phyloP scores from a whole-genome alignment of 2,797 vertebrate genomes.

The Streptopelia turtur region DNA sequence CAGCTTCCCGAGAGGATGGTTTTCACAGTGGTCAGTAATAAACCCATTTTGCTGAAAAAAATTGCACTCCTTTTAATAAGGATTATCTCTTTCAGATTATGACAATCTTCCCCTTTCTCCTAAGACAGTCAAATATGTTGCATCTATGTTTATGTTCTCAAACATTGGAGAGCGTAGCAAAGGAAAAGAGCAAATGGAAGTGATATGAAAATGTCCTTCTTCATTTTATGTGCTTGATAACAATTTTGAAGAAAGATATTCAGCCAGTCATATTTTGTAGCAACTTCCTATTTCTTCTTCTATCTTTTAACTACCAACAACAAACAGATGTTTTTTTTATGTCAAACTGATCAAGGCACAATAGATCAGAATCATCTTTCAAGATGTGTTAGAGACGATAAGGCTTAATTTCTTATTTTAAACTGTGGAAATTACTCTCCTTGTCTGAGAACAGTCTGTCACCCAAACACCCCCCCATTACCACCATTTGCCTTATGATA shows the following conservation, averaged over 20 bases:
- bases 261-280: not conserved
- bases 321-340: conserved; percentile 51
- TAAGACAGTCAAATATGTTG: not conserved
- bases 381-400: conserved; percentile 20
- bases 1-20: not conserved
- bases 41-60: not conserved
- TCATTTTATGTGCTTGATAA: not conserved
- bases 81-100: not conserved
- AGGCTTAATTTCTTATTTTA: conserved; percentile 75
- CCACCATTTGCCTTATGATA: conserved; percentile 55
- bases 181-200: not conserved
- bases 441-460: conserved; percentile 55
- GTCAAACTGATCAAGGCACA: conserved; percentile 55
- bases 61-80: not conserved
- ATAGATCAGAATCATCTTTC: conserved; percentile 44
- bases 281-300: conserved; percentile 25
- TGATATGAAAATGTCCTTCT: not conserved
- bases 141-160: not conserved
- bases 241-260: conserved; percentile 12
- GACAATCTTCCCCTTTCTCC: not conserved
- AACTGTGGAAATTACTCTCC: conserved; percentile 72
- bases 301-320: conserved; percentile 35
- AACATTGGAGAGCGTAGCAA: not conserved
- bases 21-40: not conserved
- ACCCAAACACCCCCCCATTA: conserved; percentile 5